phyloP scores from a whole-genome alignment of 2,888 invertebrate species.

The Drosophila nigritarsus region DNA sequence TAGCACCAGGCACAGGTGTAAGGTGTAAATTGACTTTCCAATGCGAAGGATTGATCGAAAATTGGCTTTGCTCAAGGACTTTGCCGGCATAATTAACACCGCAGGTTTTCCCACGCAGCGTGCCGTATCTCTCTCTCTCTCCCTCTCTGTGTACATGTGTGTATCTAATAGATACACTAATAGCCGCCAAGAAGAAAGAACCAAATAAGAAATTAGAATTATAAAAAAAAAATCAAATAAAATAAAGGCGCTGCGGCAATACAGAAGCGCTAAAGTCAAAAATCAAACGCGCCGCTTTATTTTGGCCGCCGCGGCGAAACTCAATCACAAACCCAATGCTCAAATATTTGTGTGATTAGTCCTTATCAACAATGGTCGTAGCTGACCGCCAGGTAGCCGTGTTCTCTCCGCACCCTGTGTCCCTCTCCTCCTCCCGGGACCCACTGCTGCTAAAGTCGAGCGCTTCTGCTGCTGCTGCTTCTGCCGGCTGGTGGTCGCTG shows the following conservation, averaged over 20 bases:
- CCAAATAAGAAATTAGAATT: slow-evolving; percentile 67
- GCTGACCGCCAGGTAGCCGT: slow-evolving; percentile 45
- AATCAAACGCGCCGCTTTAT: slow-evolving; percentile 72
- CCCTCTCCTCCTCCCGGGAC: slow-evolving; percentile 39
- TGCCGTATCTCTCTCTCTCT: slow-evolving; percentile 20
- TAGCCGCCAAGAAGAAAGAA: slow-evolving; percentile 57
- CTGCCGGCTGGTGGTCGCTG: slow-evolving; percentile 52
- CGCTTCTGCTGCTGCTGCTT: slow-evolving; percentile 34
- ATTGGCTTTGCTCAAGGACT: slow-evolving; percentile 51
- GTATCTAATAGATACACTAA: slow-evolving; percentile 69
- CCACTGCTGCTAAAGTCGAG: slow-evolving; percentile 77
- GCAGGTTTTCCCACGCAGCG: slow-evolving; percentile 78
- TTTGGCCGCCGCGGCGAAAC: slow-evolving; percentile 55
- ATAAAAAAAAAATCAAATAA: slow-evolving; percentile 32
- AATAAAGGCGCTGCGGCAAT: slow-evolving; percentile 47
- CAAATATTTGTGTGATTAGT: slow-evolving; percentile 84
- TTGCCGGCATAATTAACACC: slow-evolving; percentile 78
- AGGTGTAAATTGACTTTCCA: slow-evolving; percentile 77
- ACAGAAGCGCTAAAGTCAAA: slow-evolving; percentile 82
- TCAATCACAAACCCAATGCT: slow-evolving; percentile 76
- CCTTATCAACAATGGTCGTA: slow-evolving; percentile 73
- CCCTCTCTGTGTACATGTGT: slow-evolving; percentile 21
- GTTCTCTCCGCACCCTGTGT: slow-evolving; percentile 27
- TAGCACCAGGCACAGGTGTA: slow-evolving; percentile 30
- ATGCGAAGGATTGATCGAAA: slow-evolving; percentile 56